These are phyloP conservation scores for Smithornis capensis DNA, from an alignment of 2,113 vertebrate genomes.

Conservation along the genomic window DNA sequence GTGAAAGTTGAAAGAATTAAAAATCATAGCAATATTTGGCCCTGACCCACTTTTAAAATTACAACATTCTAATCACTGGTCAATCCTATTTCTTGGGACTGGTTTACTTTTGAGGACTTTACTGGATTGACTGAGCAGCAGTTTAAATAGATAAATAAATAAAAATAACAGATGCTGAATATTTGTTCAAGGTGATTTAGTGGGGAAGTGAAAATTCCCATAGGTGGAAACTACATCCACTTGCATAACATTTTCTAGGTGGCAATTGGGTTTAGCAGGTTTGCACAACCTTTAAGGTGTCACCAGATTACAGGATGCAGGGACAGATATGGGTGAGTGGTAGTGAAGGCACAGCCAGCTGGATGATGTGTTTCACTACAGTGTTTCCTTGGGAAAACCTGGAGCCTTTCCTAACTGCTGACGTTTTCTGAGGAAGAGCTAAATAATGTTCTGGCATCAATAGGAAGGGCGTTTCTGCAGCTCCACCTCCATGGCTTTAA, in stretches of 20 bases:
- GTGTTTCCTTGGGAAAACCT: not conserved
- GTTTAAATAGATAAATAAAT: not conserved
- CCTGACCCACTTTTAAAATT: not conserved
- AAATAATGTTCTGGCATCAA: not conserved
- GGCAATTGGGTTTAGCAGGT: not conserved
- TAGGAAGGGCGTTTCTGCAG: not conserved
- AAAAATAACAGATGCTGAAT: not conserved
- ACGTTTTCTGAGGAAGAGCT: not conserved
- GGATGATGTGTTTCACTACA: not conserved
- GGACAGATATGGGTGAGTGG: not conserved
- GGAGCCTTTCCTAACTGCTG: not conserved
- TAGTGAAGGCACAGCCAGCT: not conserved
- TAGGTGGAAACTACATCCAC: not conserved
- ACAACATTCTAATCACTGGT: rapidly evolving
- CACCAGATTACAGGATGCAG: rapidly evolving
- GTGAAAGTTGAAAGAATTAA: not conserved
- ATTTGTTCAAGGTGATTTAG: not conserved
- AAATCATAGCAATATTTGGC: not conserved
- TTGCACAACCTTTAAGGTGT: not conserved
- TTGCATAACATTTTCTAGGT: not conserved
- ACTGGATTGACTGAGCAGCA: not conserved
- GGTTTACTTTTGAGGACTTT: not conserved
- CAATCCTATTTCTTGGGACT: not conserved
- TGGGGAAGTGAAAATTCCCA: not conserved
- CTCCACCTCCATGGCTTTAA: not conserved